Evolutionary conservation across 2,888 invertebrate species (phyloP).

Genomic region (Eupithecia centaureata): DNA sequence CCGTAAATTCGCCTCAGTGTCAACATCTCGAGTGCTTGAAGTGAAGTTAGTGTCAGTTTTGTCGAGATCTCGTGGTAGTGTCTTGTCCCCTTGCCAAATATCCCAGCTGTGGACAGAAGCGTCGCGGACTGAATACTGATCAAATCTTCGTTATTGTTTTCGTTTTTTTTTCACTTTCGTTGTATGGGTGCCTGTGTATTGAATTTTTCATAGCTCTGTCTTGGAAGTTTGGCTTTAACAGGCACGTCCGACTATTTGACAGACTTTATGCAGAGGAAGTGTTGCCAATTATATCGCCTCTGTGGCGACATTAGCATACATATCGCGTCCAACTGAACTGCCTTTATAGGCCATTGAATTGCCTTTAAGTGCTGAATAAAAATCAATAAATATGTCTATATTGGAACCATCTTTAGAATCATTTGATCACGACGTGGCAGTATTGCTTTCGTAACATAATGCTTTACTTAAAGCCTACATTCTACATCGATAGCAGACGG

Average conservation of each 20-base stretch:
- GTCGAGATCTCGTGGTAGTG: slow-evolving; percentile 52
- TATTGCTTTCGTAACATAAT: not conserved
- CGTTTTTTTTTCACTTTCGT: slow-evolving; percentile 75
- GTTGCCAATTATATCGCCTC: slow-evolving; percentile 69
- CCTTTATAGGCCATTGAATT: slow-evolving; percentile 69
- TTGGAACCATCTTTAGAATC: slow-evolving; percentile 53
- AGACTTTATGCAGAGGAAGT: slow-evolving; percentile 71
- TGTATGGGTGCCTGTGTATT: slow-evolving; percentile 70
- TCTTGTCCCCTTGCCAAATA: slow-evolving; percentile 77
- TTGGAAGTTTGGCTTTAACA: slow-evolving; percentile 64
- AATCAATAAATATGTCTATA: slow-evolving; percentile 66
- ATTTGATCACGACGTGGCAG: slow-evolving; percentile 34
- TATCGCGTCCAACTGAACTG: slow-evolving; percentile 70
- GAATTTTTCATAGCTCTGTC: slow-evolving; percentile 75
- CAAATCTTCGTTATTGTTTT: slow-evolving; percentile 76
- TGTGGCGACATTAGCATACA: slow-evolving; percentile 72
- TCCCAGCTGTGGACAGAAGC: slow-evolving; percentile 74
- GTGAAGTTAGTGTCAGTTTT: slow-evolving; percentile 46
- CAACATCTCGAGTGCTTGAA: slow-evolving; percentile 59
- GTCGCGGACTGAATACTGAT: slow-evolving; percentile 77
- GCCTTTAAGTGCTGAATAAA: slow-evolving; percentile 74
- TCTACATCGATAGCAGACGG: not conserved
- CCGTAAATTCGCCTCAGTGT: slow-evolving; percentile 58
- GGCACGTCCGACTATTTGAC: slow-evolving; percentile 65
- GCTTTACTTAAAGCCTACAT: not conserved